Evolutionary conservation across 2,113 vertebrate species (phyloP).

Genomic region (Gallinago media): DNA sequence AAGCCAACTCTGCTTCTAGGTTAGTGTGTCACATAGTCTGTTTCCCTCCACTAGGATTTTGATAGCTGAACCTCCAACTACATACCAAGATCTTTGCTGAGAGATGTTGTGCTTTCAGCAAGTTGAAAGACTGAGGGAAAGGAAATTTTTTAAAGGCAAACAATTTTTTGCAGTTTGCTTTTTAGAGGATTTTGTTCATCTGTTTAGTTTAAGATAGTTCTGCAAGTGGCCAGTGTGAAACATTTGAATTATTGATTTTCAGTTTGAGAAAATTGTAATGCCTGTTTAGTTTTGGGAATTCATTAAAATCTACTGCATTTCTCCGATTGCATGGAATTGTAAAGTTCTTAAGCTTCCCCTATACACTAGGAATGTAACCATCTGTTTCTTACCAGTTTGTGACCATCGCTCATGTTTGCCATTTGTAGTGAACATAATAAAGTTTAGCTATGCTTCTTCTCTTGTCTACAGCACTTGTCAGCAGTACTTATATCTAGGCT

Average conservation of each 20-base stretch:
- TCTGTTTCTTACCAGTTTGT: neutral
- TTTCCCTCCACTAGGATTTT: neutral
- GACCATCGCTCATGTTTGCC: accelerated
- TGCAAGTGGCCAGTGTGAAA: neutral
- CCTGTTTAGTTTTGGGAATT: neutral
- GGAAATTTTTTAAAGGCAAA: neutral
- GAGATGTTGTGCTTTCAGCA: neutral
- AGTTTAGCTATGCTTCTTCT: neutral
- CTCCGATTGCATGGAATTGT: neutral
- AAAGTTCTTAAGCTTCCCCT: neutral
- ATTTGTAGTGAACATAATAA: neutral
- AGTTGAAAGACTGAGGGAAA: neutral
- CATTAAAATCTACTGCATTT: neutral
- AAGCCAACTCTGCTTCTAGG: constrained; percentile 35
- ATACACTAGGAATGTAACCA: neutral
- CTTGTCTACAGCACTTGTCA: neutral
- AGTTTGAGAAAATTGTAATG: neutral
- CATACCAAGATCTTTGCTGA: neutral
- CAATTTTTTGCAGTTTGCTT: neutral
- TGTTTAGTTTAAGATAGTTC: neutral
- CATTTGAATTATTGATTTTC: neutral
- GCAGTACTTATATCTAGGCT: neutral
- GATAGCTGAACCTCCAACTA: neutral
- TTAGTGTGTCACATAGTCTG: neutral
- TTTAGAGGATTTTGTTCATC: neutral